Evolutionary conservation across 2,797 vertebrate species (phyloP).

Genomic region (Percopsis omiscomaycus): DNA sequence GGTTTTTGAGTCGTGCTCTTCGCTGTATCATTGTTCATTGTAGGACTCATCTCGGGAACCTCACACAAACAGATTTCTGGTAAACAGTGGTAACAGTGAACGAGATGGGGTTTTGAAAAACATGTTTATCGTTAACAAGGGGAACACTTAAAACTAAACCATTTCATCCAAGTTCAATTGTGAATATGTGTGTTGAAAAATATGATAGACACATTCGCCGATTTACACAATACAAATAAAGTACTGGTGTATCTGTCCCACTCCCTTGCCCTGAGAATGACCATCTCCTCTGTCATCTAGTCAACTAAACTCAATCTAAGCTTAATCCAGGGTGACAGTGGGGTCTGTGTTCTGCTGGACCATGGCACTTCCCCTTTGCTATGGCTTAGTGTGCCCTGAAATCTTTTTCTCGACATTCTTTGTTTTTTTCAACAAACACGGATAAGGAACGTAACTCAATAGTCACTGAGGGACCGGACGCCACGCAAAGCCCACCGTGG

Average conservation of each 20-base stretch:
- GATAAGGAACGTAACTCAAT: conserved; percentile 67
- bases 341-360: conserved; percentile 58
- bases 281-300: conserved; percentile 65
- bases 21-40: conserved; percentile 8
- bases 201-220: neutral
- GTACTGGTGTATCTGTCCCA: neutral
- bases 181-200: no score
- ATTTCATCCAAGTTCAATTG: neutral
- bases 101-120: neutral
- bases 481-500: conserved; percentile 29
- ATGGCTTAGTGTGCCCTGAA: conserved; percentile 62
- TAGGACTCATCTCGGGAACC: conserved; percentile 28
- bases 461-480: conserved; percentile 61
- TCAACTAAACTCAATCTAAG: conserved; percentile 56
- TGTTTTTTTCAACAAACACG: conserved; percentile 43
- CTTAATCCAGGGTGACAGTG: conserved; percentile 66
- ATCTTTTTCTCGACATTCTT: conserved; percentile 64
- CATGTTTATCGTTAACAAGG: neutral
- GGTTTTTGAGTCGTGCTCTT: conserved; percentile 25
- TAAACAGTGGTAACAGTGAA: neutral
- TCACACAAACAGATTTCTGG: conserved; percentile 9
- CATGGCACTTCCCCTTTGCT: conserved; percentile 50
- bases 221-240: conserved; percentile 3
- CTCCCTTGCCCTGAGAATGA: conserved; percentile 52
- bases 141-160: neutral